Percentiles rank a stretch among this genome's conserved stretches.
phyloP scores from a whole-genome alignment of 2,113 vertebrate species.

The Nanger granti region DNA sequence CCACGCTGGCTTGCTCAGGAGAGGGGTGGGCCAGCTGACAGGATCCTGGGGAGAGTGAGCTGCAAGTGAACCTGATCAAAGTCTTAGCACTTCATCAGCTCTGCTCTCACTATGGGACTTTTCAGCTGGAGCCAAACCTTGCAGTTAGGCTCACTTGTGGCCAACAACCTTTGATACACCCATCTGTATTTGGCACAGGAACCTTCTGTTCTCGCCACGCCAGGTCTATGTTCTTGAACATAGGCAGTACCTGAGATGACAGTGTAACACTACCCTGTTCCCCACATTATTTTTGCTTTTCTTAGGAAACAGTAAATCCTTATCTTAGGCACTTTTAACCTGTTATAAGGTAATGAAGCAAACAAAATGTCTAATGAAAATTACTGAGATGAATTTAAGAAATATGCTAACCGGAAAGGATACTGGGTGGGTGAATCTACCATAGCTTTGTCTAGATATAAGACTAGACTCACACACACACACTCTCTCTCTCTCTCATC shows the following conservation, averaged over 20 bases:
- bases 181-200: conserved; percentile 2
- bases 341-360: conserved; percentile 57
- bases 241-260: conserved; percentile 64
- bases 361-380: conserved; percentile 42
- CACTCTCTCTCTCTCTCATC: not conserved
- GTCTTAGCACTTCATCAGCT: not conserved
- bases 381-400: conserved; percentile 55
- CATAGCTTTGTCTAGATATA: not conserved
- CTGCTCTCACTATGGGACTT: not conserved
- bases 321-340: conserved; percentile 70
- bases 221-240: conserved; percentile 30
- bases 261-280: conserved; percentile 64
- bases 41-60: not conserved
- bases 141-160: not conserved
- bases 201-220: not conserved
- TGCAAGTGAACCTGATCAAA: not conserved
- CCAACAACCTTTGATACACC: not conserved
- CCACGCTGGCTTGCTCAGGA: not conserved
- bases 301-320: conserved; percentile 64
- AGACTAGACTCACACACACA: not conserved
- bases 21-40: not conserved
- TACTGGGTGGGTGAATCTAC: not conserved
- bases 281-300: conserved; percentile 65
- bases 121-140: not conserved
- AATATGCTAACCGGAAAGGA: conserved; percentile 16